A percentile compares a stretch with the other conserved stretches of the same genome.
phyloP scores from a whole-genome alignment of 2,113 vertebrate genomes.

The Piprites chloris region DNA sequence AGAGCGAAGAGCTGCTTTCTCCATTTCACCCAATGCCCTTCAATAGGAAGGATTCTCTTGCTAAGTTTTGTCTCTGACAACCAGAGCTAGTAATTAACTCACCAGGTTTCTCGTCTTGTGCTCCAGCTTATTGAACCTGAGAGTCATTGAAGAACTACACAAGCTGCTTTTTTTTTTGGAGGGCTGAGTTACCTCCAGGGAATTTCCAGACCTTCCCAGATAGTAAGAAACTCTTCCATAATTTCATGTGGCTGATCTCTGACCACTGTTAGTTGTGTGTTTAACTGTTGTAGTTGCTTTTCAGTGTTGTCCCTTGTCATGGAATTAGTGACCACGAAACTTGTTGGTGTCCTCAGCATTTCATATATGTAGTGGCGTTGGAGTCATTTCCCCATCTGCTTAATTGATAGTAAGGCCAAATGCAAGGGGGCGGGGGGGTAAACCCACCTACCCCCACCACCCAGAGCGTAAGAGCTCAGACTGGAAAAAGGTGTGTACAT shows the following conservation, averaged over 20 bases:
- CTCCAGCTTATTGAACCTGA: neutral
- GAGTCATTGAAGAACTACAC: neutral
- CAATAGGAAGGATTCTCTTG: neutral
- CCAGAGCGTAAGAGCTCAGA: neutral
- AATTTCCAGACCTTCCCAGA: neutral
- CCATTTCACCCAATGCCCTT: neutral
- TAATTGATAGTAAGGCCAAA: neutral
- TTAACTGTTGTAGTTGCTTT: neutral
- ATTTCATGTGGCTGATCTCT: neutral
- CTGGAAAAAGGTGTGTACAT: neutral
- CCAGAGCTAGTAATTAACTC: neutral
- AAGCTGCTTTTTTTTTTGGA: neutral
- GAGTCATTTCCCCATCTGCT: neutral
- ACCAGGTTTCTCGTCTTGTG: neutral
- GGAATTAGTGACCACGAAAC: neutral
- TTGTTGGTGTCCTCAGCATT: neutral
- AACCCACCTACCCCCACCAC: too few species aligned
- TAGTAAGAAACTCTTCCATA: neutral
- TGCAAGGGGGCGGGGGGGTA: neutral
- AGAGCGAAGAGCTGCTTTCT: neutral
- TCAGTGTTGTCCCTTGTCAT: neutral
- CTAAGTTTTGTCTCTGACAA: neutral
- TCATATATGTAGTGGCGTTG: neutral
- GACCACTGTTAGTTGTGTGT: neutral
- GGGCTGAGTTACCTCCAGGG: neutral